These are phyloP conservation scores for Poecilia wingei DNA, from an alignment of 2,797 vertebrate genomes.

Conservation along the genomic window DNA sequence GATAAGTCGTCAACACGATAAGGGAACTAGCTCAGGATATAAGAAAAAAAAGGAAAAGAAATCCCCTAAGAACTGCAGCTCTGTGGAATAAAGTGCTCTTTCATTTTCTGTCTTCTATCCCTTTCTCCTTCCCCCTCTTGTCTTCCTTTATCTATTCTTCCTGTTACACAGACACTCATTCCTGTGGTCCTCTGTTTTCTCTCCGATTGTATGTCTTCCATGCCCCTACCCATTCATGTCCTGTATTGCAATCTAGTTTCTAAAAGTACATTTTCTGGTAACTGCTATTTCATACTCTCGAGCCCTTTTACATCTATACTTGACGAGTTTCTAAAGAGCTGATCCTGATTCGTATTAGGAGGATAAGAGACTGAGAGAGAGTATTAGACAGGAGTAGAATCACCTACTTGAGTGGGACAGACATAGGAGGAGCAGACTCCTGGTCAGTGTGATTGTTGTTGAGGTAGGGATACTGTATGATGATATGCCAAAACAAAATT, in stretches of 20 bases:
- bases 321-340: conserved; percentile 64
- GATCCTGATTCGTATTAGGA: conserved; percentile 75
- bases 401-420: conserved; percentile 7
- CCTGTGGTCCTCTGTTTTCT: not conserved
- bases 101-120: conserved; percentile 5
- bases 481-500: not conserved
- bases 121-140: not conserved
- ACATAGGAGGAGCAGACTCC: conserved; percentile 20
- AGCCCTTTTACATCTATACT: conserved; percentile 68
- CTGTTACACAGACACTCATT: not conserved
- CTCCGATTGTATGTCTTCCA: conserved; percentile 2
- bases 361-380: conserved; percentile 36
- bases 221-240: conserved; percentile 31
- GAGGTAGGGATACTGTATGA: not conserved
- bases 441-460: conserved; percentile 28
- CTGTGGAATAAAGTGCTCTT: conserved; percentile 19
- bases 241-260: conserved; percentile 41
- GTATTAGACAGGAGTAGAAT: conserved; percentile 22
- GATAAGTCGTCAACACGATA: conserved; percentile 55
- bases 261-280: conserved; percentile 58
- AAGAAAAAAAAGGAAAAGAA: conserved; percentile 26
- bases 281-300: conserved; percentile 75
- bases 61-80: conserved; percentile 29
- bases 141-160: not conserved
- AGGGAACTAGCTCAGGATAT: conserved; percentile 15